Base-by-base conservation (phyloP, 2,888 invertebrate species). In the Laothoe populi region DNA sequence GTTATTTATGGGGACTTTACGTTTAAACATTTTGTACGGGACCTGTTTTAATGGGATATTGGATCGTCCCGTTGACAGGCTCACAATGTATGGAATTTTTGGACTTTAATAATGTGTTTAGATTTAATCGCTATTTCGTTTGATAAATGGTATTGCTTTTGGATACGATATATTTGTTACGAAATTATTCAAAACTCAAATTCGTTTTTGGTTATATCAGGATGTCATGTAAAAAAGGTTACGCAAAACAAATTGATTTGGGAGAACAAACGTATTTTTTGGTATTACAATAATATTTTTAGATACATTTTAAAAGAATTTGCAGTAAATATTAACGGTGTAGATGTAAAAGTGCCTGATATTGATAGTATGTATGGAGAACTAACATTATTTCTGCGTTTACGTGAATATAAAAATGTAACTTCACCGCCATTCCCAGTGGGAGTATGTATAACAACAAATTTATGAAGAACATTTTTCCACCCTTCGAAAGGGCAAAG, bases 1-100 rank as follows among this genome's bases (percentile, higher is more conserved):
- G 82, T 83, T 83, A 87, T 88, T 87, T 87, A 88, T 83, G 81
- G 70, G 84, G 80, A 79, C 81, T 83, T 81, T 71, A 65, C 73
- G 72, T 77, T 73, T 70, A 74, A 75, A 72, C 69, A 73, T 82
- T 84, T 82, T 82, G 75, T 74, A 72, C 68, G 59, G 69, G 76
- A 75, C 73, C 64, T 73, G 70, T 74, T 74, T 61, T 66, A 68
- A 72, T 59, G 60, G 66, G 64, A 62, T 65, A 71, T 66, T 65
- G 69, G 66, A 73, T 71, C 69, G 67, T 72, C 73, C 65, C 70
- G 81, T 72, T 78, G 81, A 79, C 74, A 81, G 74, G 75, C 68
- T 71, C 64, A 68, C 69, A 70, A 70, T 70, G 61, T 70, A 74
- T 75, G 71, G 69, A 76, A 74, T 69, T 71, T 66, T 57, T 64